Conservation (phyloP, 2,888 invertebrate species). For the Anarsia innoxiella region DNA sequence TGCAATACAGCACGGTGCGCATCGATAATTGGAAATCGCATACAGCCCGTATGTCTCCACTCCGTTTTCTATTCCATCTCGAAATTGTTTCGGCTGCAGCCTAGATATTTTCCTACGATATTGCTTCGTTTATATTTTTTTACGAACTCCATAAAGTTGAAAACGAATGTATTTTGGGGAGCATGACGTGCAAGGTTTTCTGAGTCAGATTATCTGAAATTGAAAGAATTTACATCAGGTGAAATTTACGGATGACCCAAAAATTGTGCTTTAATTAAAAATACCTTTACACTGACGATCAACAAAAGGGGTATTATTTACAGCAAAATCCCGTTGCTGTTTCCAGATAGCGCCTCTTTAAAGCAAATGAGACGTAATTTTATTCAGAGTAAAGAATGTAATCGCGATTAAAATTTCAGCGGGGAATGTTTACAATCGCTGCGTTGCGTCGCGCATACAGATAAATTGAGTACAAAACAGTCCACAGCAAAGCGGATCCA, state of each 20-base stretch:
- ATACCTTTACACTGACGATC: too few relatives aligned
- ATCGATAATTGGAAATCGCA: constrained; percentile 54
- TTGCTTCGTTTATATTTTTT: too few relatives aligned
- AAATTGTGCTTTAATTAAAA: too few relatives aligned
- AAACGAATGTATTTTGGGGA: too few relatives aligned
- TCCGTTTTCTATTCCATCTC: too few relatives aligned
- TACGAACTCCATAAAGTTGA: too few relatives aligned
- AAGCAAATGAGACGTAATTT: constrained; percentile 23
- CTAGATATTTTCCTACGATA: neutral
- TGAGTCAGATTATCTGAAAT: too few relatives aligned
- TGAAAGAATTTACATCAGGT: neutral
- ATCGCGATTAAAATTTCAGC: constrained; percentile 27
- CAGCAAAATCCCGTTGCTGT: too few relatives aligned
- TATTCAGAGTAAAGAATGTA: constrained; percentile 16
- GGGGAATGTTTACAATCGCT: constrained; percentile 36
- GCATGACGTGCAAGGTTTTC: too few relatives aligned
- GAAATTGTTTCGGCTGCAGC: neutral
- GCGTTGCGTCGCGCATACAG: constrained; percentile 42
- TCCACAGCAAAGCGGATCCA: constrained; percentile 48
- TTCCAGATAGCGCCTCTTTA: constrained; percentile 45
- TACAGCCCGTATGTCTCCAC: constrained; percentile 31
- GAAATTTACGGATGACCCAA: too few relatives aligned
- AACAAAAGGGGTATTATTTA: too few relatives aligned
- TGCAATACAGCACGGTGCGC: constrained; percentile 21
- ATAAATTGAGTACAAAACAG: constrained; percentile 55